Conservation (phyloP, 2,888 invertebrate genomes). For the Cremastinae sp. region DNA sequence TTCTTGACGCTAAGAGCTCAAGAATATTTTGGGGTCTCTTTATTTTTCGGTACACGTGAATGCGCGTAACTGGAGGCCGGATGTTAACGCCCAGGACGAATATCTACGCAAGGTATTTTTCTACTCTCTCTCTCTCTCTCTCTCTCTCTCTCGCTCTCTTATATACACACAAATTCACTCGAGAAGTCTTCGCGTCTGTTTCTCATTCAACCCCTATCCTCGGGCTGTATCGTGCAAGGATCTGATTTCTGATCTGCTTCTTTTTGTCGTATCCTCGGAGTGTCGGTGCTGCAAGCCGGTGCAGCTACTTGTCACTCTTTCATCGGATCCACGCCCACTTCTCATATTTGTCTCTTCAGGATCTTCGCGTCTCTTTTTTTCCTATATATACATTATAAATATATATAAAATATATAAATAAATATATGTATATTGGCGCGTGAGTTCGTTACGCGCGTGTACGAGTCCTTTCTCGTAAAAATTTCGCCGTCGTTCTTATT, state of each 20-base stretch:
- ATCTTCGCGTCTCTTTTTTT: constrained; percentile 58
- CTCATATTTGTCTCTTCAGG: constrained; percentile 61
- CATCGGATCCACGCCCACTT: constrained; percentile 67
- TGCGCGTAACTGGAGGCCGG: constrained; percentile 80
- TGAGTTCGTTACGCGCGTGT: constrained; percentile 71
- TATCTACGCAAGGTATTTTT: constrained; percentile 67
- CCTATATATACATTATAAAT: too few relatives aligned
- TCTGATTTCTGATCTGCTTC: constrained; percentile 79
- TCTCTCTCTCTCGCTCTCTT: constrained; percentile 28
- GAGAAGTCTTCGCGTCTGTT: constrained; percentile 38
- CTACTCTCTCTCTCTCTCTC: constrained; percentile 18
- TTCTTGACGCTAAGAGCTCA: constrained; percentile 54
- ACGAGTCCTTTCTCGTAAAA: constrained; percentile 42
- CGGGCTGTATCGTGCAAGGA: constrained; percentile 63
- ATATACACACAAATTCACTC: too few relatives aligned
- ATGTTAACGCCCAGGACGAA: constrained; percentile 80
- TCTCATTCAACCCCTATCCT: constrained; percentile 48
- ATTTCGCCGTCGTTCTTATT: constrained; percentile 4
- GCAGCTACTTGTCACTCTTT: constrained; percentile 77
- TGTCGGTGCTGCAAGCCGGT: constrained; percentile 69
- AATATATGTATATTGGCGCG: too few relatives aligned
- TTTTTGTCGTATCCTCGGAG: constrained; percentile 8
- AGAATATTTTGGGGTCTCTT: constrained; percentile 41
- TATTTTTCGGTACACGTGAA: constrained; percentile 68
- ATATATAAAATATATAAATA: too few relatives aligned